Evolutionary conservation across 1,140 invertebrate genomes (phyloP).

Genomic region (Hermatobates lingyangjiaoensis): DNA sequence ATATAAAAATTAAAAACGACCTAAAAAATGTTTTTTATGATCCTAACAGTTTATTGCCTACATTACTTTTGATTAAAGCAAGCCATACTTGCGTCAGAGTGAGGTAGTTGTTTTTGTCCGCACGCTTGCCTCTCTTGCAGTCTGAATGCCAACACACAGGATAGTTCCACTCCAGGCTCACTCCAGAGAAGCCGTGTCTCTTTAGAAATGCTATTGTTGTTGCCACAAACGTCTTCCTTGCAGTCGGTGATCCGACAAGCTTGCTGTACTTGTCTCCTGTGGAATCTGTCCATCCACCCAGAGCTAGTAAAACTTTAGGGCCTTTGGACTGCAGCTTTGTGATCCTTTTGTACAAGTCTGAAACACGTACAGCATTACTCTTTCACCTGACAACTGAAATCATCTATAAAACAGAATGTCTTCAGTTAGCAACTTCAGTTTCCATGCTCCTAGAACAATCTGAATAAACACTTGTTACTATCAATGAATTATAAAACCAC

Average conservation of each 20-base stretch:
- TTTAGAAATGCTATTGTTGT: conserved; percentile 46
- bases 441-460: too few species aligned
- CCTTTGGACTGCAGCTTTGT: conserved; percentile 16
- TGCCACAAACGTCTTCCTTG: conserved; percentile 41
- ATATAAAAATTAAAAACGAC: too few species aligned
- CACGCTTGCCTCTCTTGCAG: conserved; percentile 54
- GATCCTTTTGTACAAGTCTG: conserved; percentile 44
- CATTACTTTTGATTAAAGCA: too few species aligned
- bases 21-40: too few species aligned
- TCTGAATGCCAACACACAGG: conserved; percentile 81
- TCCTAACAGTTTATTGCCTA: too few species aligned
- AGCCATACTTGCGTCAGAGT: too few species aligned
- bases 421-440: too few species aligned
- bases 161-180: conserved; percentile 82
- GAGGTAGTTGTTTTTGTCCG: conserved; percentile 57
- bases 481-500: too few species aligned
- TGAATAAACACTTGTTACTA: too few species aligned
- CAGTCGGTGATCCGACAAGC: conserved; percentile 39
- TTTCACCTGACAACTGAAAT: too few species aligned
- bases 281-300: conserved; percentile 84
- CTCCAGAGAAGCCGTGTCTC: conserved; percentile 53
- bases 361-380: too few species aligned
- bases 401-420: too few species aligned
- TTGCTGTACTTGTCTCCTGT: conserved; percentile 64
- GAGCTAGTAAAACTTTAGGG: conserved; percentile 42